A percentile compares a stretch with the other conserved stretches of the same genome.
phyloP scores from a whole-genome alignment of 2,888 invertebrate genomes.

The Heliothis peltigera region DNA sequence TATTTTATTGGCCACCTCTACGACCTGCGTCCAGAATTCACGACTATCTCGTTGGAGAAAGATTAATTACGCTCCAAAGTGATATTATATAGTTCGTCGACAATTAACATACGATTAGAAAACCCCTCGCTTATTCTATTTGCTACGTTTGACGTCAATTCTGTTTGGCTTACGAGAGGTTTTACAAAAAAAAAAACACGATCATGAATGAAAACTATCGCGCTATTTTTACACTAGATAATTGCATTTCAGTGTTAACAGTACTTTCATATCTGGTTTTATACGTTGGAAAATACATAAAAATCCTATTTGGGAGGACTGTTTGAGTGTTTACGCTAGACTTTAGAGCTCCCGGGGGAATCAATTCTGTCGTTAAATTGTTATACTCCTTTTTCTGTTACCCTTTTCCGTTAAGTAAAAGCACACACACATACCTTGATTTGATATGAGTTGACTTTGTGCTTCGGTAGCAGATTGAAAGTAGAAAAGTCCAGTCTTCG shows the following conservation, averaged over 20 bases:
- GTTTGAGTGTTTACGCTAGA: conserved; percentile 50
- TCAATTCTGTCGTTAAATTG: conserved; percentile 34
- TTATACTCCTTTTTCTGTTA: conserved; percentile 37
- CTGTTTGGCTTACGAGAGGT: conserved; percentile 3
- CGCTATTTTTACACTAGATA: conserved; percentile 28
- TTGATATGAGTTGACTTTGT: conserved; percentile 99
- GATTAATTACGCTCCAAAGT: conserved; percentile 26
- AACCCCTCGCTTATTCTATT: conserved; percentile 13
- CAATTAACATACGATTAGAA: conserved; percentile 21
- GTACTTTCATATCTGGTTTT: conserved; percentile 44
- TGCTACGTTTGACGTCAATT: conserved; percentile 17
- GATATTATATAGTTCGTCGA: conserved; percentile 13
- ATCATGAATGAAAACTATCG: conserved; percentile 2
- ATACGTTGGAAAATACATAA: conserved; percentile 39
- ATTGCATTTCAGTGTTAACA: conserved; percentile 36
- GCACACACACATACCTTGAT: conserved; percentile 95
- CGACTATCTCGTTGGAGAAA: conserved; percentile 20
- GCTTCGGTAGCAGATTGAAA: conserved; percentile 97
- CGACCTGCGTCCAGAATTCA: conserved; percentile 30
- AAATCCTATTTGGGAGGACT: conserved; percentile 43
- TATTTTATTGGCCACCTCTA: conserved; percentile 71
- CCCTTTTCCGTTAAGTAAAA: conserved; percentile 10
- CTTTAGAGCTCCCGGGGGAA: conserved; percentile 42
- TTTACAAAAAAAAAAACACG: conserved; percentile 10
- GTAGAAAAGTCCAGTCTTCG: conserved; percentile 98